Evolutionary conservation across 2,888 invertebrate species (phyloP).

Genomic region (Hedychridium roseum): DNA sequence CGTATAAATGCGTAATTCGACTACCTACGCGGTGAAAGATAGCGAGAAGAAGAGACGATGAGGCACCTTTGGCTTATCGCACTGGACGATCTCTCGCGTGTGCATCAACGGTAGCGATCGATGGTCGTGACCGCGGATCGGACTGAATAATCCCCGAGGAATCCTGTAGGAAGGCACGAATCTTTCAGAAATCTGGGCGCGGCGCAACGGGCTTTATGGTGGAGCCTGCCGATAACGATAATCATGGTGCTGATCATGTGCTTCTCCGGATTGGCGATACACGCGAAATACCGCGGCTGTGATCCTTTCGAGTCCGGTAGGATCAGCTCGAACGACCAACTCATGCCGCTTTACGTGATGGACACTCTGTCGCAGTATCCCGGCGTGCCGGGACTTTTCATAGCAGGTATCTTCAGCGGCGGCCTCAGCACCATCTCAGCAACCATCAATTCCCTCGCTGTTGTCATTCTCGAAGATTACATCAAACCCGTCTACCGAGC

Average conservation of each 20-base stretch:
- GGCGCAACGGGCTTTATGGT: slow-evolving; percentile 78
- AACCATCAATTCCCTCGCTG: slow-evolving; percentile 87
- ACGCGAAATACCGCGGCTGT: slow-evolving; percentile 80
- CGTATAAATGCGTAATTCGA: too few species aligned
- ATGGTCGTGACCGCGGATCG: neutral
- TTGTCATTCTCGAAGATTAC: slow-evolving; percentile 89
- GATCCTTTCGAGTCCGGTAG: slow-evolving; percentile 75
- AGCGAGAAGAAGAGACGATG: too few species aligned
- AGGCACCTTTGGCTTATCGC: too few species aligned
- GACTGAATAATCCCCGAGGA: neutral
- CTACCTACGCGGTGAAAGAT: too few species aligned
- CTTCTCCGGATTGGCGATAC: slow-evolving; percentile 82
- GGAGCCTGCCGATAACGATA: slow-evolving; percentile 80
- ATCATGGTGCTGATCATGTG: slow-evolving; percentile 75
- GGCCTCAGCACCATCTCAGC: slow-evolving; percentile 92
- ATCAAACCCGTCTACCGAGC: slow-evolving; percentile 64
- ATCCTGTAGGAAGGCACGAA: too few species aligned
- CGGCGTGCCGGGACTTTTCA: slow-evolving; percentile 49
- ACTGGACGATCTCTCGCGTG: too few species aligned
- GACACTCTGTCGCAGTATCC: slow-evolving; percentile 70
- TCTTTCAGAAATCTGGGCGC: slow-evolving; percentile 70
- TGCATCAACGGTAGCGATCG: slow-evolving; percentile 22
- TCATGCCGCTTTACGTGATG: slow-evolving; percentile 81
- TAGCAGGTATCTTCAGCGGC: slow-evolving; percentile 79
- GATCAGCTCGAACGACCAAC: slow-evolving; percentile 76